Base-by-base conservation (phyloP, 2,797 vertebrate species). In the Urocyon cinereoargenteus region DNA sequence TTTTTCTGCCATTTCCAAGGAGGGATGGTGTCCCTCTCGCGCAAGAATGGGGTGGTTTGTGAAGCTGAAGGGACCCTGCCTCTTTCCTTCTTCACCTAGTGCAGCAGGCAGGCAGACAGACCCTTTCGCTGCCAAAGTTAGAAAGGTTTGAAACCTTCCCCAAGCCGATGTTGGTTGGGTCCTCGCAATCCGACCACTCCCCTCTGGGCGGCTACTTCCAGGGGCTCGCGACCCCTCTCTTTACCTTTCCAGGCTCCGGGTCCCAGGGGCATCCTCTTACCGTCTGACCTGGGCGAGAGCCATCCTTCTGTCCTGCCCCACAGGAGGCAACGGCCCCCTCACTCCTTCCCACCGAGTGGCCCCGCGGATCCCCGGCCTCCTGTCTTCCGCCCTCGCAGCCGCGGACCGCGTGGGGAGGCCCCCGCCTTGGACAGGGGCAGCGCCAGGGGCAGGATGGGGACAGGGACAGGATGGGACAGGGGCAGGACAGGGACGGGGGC, bases 1-100 rank as follows among this genome's bases (percentile, higher is more conserved):
- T 55, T 91, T 96, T 51, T 84, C 68, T 96, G 70, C 86, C 70
- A 45, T 93, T 94, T 95, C 51, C 88, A 64, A 78, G 2, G 70
- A 49, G 34, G 66, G 34, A 22, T 31, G 82, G 70, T 66, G 96
- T 85, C 83, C 61, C 75, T 91, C 45, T 81, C 7, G 34, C 70
- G 28, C 31, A 40, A 82, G 70, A 82, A 21, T 3, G 6, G 26
- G 81, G 72, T 16, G 36, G 26, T 19, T 61, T 34, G 55, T 53
- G 62, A 70, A 59, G 83, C n/a, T 31, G 18, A 45, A 70, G 62
- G 78, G 57, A 28, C 19, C 26, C n/a, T 12, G 40, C 49, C 26
- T n/a, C 73, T 51, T 81, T n/a, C 64, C 81, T 31, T 31, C 72
- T 51, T 51, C 40, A 7, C 40, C 82, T 36, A 11, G 16, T 0